Conservation (phyloP, 2,113 vertebrate genomes). For the Ophiodon elongatus region DNA sequence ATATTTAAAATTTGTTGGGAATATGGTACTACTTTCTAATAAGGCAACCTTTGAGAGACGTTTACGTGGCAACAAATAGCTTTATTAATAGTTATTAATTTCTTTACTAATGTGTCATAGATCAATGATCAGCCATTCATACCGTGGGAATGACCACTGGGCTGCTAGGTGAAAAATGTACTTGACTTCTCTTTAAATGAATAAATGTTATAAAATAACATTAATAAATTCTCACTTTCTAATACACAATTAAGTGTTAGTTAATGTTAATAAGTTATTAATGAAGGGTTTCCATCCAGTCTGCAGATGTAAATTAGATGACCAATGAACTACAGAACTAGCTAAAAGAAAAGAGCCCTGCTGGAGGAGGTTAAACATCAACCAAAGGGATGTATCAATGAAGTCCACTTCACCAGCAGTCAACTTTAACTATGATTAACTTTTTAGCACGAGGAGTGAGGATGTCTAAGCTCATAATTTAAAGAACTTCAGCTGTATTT, state of each 20-base stretch:
- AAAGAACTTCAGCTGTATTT: constrained; percentile 21
- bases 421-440: not conserved
- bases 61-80: not conserved
- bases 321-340: not conserved
- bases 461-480: not conserved
- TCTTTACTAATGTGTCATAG: not conserved
- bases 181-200: not conserved
- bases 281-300: not conserved
- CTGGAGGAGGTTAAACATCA: not conserved
- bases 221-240: not conserved
- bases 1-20: not conserved
- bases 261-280: not conserved
- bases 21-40: not conserved
- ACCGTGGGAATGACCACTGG: not conserved
- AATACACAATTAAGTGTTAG: not conserved
- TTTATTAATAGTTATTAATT: not conserved
- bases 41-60: not conserved
- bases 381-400: not conserved
- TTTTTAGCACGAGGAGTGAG: not conserved
- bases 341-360: not conserved
- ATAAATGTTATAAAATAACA: not conserved
- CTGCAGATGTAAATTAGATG: not conserved
- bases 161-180: not conserved
- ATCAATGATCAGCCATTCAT: not conserved
- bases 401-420: not conserved